Percentiles rank a stretch among this genome's conserved stretches.
Evolutionary conservation across 2,888 invertebrate genomes (phyloP).

Genomic region (Agonopterix subpropinquella): DNA sequence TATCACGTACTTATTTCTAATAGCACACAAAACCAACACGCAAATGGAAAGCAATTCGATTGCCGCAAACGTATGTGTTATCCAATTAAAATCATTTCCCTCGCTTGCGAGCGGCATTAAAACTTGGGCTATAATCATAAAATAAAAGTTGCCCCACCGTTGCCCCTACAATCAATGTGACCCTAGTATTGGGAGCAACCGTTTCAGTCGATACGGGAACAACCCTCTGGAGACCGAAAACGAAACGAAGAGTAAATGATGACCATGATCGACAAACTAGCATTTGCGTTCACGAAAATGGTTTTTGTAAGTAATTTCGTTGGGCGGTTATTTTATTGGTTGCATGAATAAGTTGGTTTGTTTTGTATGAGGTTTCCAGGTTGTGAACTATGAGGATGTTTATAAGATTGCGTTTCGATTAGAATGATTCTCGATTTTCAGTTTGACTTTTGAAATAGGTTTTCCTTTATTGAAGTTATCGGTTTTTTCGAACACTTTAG

Average conservation of each 20-base stretch:
- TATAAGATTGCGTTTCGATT: no score
- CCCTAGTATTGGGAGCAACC: constrained; percentile 14
- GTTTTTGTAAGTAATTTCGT: no score
- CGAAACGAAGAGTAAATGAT: constrained; percentile 18
- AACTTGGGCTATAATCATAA: constrained; percentile 34
- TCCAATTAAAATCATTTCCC: constrained; percentile 17
- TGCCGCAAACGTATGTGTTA: constrained; percentile 7
- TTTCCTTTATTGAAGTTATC: no score
- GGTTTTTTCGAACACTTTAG: no score
- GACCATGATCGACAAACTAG: constrained; percentile 3
- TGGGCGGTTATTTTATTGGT: no score
- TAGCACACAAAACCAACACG: constrained; percentile 9
- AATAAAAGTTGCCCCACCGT: constrained; percentile 26
- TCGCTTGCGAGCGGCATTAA: constrained; percentile 8
- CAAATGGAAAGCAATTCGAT: constrained; percentile 6
- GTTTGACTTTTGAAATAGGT: no score
- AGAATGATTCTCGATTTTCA: no score
- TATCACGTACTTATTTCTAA: constrained; percentile 1
- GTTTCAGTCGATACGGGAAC: constrained; percentile 29
- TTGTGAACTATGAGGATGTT: no score
- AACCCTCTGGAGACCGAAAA: constrained; percentile 29
- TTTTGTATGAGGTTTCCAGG: no score
- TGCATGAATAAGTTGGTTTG: no score
- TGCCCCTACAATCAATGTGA: constrained; percentile 27
- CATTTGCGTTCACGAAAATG: neutral